A percentile compares a stretch with the other conserved stretches of the same genome.
phyloP scores from a whole-genome alignment of 2,797 vertebrate species.

The Catamblyrhynchus diadema region DNA sequence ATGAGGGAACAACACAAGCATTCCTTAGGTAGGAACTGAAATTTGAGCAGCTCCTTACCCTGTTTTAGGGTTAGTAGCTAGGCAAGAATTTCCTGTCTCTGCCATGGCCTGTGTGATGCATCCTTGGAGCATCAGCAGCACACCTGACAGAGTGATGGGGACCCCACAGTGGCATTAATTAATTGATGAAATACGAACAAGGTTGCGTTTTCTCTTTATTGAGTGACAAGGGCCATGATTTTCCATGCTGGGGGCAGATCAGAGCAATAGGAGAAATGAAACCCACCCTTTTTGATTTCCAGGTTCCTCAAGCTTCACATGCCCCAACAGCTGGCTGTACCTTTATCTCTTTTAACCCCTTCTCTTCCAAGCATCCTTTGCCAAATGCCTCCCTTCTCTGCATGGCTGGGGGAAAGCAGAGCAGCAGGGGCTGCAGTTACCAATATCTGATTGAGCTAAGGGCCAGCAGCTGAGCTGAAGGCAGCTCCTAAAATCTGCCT shows the following conservation, averaged over 20 bases:
- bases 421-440: not conserved
- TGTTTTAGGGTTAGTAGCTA: not conserved
- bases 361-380: not conserved
- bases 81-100: not conserved
- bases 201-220: not conserved
- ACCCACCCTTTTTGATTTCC: not conserved
- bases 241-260: not conserved
- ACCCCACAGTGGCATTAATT: not conserved
- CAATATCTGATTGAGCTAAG: not conserved
- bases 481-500: not conserved
- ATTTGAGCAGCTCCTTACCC: not conserved
- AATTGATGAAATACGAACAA: not conserved
- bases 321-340: not conserved
- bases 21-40: not conserved
- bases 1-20: not conserved
- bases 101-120: fast-evolving
- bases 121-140: not conserved
- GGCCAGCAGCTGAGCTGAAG: not conserved
- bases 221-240: not conserved
- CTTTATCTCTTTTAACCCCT: not conserved
- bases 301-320: not conserved
- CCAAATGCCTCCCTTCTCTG: not conserved
- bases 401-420: not conserved
- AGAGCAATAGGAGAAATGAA: not conserved
- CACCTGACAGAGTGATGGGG: not conserved